Evolutionary conservation across 2,113 vertebrate species (phyloP), one percentile per base, ranked within the genome.

Genomic region (Sigmodon hispidus): DNA sequence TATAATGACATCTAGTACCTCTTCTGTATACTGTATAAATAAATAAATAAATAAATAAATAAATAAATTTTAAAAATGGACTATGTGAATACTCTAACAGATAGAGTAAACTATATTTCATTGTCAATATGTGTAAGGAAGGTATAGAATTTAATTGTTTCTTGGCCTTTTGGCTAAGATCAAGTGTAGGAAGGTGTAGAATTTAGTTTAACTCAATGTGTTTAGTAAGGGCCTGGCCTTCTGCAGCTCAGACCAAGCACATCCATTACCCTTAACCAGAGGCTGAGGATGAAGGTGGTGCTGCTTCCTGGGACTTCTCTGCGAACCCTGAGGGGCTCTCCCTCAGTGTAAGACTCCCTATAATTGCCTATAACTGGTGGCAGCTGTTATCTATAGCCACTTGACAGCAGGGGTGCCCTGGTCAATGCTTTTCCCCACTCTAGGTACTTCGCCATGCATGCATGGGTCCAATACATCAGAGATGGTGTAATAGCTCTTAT

Each of bases 181-280:
- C n/a, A n/a, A n/a, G n/a, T n/a, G n/a, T n/a, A n/a, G n/a, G 55
- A 85, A 85, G 4, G 73, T 86, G 59, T 80, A 87, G 45, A 50
- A 76, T 72, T 92, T 90, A 92, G n/a, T 94, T 88, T 76, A 92
- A 96, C 34, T 89, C 83, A 31, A 40, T 57, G 5, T 57, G 21
- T 57, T 91, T 75, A 70, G 36, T 92, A 50, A 76, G 87, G 61
- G 55, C 26, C 29, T 94, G 75, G 63, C 11, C 16, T 88, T 80
- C 50, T 87, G 57, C 52, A 80, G 40, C 22, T 67, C 7, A 95
- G 91, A 79, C 69, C 43, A 94, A 63, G 50, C 45, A 21, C 7
- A 5, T 55, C 48, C 8, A 26, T 90, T 61, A 36, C 63, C 4
- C 40, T 73, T 87, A 73, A 84, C 73, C 67, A 34, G 24, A 26